Evolutionary conservation across 2,888 invertebrate genomes (phyloP), one percentile per base, ranked within the genome.

Genomic region (Pecten maximus): DNA sequence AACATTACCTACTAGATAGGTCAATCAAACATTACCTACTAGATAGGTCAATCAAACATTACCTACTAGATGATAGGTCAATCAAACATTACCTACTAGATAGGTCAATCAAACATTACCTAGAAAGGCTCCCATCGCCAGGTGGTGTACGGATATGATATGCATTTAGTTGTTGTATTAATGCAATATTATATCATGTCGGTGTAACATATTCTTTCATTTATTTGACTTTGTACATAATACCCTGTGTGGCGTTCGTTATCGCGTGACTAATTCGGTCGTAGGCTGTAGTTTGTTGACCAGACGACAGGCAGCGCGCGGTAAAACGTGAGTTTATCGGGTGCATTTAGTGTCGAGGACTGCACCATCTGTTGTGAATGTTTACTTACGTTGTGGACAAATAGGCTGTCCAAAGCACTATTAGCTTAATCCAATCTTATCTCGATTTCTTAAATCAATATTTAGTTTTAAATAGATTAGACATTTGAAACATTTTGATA

Each of bases 231-330:
- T 50, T 28, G 10, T 10, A 60, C 60, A 60, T 60, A 28, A 8
- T n/a, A 28, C n/a, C 28, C n/a, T 74, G 74, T 0, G 19, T 74
- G 35, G 74, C 19, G 74, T 74, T 74, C 35, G 74, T 28, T 74
- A 74, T 74, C 74, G 74, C 74, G 35, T 74, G 35, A 74, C 74
- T 35, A 23, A 8, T 6, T 74, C 35, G 74, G 35, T 74, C 74
- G 74, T 74, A 28, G 28, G 74, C 60, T 23, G n/a, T n/a, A 48
- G n/a, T 16, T 60, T 28, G 74, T 74, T 74, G 74, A 74, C 74
- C 74, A 74, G 74, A 74, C 74, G 74, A 74, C 74, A 74, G 74
- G 35, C 35, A 28, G 35, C 35, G 35, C 74, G 74, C 74, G 74
- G 74, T 35, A 74, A 74, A 74, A 74, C 74, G 28, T 74, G 74